Evolutionary conservation across 2,797 vertebrate genomes (phyloP), one percentile per base, ranked within the genome.

Genomic region (Tenualosa thibaudeaui): DNA sequence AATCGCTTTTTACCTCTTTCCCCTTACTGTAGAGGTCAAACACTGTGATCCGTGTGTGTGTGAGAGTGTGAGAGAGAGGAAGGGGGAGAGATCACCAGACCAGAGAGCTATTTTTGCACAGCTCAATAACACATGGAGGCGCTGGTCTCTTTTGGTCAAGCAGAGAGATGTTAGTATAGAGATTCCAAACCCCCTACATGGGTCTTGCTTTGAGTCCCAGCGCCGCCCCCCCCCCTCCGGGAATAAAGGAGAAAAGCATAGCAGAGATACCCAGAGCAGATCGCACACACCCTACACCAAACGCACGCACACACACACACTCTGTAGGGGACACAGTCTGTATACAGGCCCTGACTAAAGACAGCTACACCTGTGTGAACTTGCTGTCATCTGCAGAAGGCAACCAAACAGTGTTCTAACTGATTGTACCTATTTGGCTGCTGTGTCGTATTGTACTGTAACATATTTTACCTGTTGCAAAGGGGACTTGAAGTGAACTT

Each of bases 81-180:
- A 7, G 26, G 10, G 51, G 10, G 51, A 46, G 43, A 2, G 0
- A 19, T 19, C 51, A 53, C 68, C 26, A 51, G 26, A 24, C 81
- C 26, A 31, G 13, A 51, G 51, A 60, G 22, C 31, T 17, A 81
- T 50, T 24, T 49, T 50, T n/a, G 22, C 62, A 49, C 31, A 31
- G 31, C 31, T 31, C 31, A 31, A 31, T 31, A 31, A 31, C 31
- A 31, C 31, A 31, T 54, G 40, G 78, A 84, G 71, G 81, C 60
- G 62, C 17, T 31, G 53, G 60, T 60, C 26, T 40, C 19, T 62
- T 54, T 13, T 50, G 40, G 71, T 49, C 62, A 9, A 84, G 85
- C 85, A 75, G 86, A 88, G 53, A 78, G 65, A 85, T 85, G 87
- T 85, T 81, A 65, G 56, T 81, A 78, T 78, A 81, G 78, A 87